These are phyloP conservation scores for Crocodylus rhombifer DNA, from an alignment of 2,797 vertebrate species.

Conservation along the genomic window DNA sequence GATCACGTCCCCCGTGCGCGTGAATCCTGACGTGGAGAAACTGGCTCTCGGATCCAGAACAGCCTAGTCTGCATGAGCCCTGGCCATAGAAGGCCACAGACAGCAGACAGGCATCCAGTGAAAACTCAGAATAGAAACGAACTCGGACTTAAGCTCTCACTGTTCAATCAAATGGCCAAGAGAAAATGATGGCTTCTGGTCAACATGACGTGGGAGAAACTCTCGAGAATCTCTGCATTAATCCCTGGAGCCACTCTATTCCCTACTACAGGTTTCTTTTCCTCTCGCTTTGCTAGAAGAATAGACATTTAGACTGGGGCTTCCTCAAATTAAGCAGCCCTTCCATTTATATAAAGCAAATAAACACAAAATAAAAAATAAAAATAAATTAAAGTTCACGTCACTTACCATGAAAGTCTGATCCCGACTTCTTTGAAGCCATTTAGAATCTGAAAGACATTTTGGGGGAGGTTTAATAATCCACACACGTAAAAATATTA, in stretches of 20 bases:
- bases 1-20: not conserved
- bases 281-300: not conserved
- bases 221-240: not conserved
- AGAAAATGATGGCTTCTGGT: not conserved
- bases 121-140: not conserved
- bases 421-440: constrained; percentile 97
- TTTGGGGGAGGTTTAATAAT: constrained; percentile 43
- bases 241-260: not conserved
- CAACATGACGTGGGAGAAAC: not conserved
- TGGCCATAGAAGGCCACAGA: not conserved
- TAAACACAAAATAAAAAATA: not conserved
- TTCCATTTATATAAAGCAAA: no score
- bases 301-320: not conserved
- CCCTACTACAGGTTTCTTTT: not conserved
- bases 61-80: not conserved
- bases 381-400: not conserved
- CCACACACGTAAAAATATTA: not conserved
- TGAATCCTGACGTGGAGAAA: not conserved
- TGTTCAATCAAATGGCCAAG: not conserved
- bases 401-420: constrained; percentile 92
- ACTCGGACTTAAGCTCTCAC: not conserved
- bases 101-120: not conserved
- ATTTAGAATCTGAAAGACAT: constrained; percentile 94
- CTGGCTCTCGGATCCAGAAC: not conserved
- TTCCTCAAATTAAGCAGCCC: not conserved